Base-by-base conservation (phyloP, 2,113 vertebrate genomes). In the Panthera leo region DNA sequence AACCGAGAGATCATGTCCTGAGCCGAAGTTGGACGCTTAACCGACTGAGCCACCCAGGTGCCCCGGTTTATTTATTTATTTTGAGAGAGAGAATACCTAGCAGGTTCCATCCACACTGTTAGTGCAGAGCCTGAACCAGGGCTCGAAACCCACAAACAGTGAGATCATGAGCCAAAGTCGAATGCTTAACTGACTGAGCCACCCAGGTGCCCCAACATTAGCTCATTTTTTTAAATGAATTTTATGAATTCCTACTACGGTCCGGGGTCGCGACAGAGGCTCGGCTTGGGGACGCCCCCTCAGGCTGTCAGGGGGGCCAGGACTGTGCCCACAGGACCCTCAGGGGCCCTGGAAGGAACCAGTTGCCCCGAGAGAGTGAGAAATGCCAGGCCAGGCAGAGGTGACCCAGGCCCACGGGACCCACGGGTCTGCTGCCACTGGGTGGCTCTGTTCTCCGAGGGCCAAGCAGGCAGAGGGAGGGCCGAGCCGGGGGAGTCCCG, bases 361-460 rank as follows among this genome's bases (percentile, higher is more conserved):
- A 2, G 31, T 27, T 23, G 45, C 27, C 45, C 27, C 58, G 23
- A 16, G 8, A 45, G 58, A 8, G n/a, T 42, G 71, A 34, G 58
- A 76, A 53, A 55, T 3, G 14, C 45, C 51, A 27, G 29, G 21
- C 7, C 63, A 36, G 75, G 23, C 16, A 2, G n/a, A 45, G 63
- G 73, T 23, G 51, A 58, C 19, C n/a, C 0, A 1, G 27, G 5
- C 23, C 19, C 39, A 4, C 5, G 0, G 71, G 18, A 58, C 45
- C 45, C 61, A 27, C 13, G 1, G 34, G 34, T 42, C 18, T 39
- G 58, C 34, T 18, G 58, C 42, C 5, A 16, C 12, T 27, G 7
- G 27, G 51, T 0, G 0, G 91, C 42, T 13, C 0, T 0, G 3
- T 34, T 61, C 61, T 39, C 42, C 0, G 18, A 39, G 15, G n/a